A percentile compares a stretch with the other conserved stretches of the same genome.
These are phyloP conservation scores for Oreortyx pictus DNA, from an alignment of 2,797 vertebrate genomes.

Conservation along the genomic window DNA sequence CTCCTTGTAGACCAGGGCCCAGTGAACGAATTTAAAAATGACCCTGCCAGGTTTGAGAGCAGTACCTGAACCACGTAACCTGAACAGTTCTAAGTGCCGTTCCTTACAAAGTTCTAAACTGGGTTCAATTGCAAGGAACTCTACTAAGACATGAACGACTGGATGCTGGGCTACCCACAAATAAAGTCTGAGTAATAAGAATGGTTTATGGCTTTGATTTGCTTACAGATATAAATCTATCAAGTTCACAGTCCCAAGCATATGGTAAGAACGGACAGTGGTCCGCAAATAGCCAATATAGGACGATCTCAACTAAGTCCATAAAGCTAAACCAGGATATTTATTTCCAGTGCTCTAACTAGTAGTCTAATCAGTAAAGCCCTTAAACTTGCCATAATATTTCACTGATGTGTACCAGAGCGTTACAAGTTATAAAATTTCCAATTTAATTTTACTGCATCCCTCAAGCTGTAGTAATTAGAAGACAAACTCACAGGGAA, in stretches of 20 bases:
- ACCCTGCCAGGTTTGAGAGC: not conserved
- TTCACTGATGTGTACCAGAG: slow-evolving; percentile 83
- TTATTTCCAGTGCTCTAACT: slow-evolving; percentile 80
- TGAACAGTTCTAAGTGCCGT: not conserved
- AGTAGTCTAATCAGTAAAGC: slow-evolving; percentile 82
- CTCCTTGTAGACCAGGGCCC: not conserved
- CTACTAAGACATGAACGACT: not conserved
- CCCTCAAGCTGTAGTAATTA: slow-evolving; percentile 83
- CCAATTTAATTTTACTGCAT: slow-evolving; percentile 86
- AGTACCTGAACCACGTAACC: not conserved
- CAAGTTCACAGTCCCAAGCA: slow-evolving; percentile 48
- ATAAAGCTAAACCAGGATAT: slow-evolving; percentile 79
- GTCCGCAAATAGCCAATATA: slow-evolving; percentile 50
- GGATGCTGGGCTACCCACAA: not conserved
- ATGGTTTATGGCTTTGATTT: slow-evolving; percentile 45
- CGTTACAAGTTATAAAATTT: slow-evolving; percentile 84
- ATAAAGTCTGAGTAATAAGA: slow-evolving; percentile 50
- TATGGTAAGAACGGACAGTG: slow-evolving; percentile 41
- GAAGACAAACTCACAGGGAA: slow-evolving; percentile 89
- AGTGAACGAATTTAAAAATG: not conserved
- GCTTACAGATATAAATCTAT: slow-evolving; percentile 65
- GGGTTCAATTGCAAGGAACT: slow-evolving; percentile 4
- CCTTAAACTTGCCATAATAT: slow-evolving; percentile 84
- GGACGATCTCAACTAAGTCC: slow-evolving; percentile 62
- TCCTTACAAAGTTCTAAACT: not conserved